Conservation (phyloP, 2,113 vertebrate species). For the Fulica atra region DNA sequence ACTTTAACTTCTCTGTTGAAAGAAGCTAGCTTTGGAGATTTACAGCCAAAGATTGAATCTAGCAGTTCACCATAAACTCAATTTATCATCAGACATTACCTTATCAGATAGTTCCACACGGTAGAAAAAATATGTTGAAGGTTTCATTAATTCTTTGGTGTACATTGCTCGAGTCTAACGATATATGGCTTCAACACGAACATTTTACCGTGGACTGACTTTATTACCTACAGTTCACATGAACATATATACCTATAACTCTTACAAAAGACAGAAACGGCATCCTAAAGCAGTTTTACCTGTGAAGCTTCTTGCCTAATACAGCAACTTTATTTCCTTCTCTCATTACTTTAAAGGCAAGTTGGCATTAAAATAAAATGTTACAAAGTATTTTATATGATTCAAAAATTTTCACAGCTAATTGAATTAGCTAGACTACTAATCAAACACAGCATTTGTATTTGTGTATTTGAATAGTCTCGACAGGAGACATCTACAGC, state of each 20-base stretch:
- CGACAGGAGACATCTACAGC: not conserved
- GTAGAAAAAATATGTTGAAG: constrained; percentile 55
- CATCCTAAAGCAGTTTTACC: not conserved
- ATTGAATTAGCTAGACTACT: not conserved
- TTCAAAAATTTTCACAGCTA: not conserved
- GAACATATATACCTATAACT: constrained; percentile 42
- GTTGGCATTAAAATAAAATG: not conserved
- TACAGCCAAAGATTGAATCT: constrained; percentile 79
- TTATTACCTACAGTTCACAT: constrained; percentile 56
- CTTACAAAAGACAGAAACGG: constrained; percentile 24
- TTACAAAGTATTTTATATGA: not conserved
- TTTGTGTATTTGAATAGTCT: not conserved
- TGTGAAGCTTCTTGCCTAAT: not conserved
- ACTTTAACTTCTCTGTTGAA: constrained; percentile 68
- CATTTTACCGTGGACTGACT: constrained; percentile 59
- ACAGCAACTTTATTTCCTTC: not conserved
- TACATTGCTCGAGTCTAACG: constrained; percentile 66
- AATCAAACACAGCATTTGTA: not conserved
- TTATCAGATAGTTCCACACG: constrained; percentile 74
- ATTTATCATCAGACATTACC: constrained; percentile 84
- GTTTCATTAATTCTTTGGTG: constrained; percentile 82
- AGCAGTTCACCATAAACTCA: constrained; percentile 79
- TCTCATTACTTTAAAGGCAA: not conserved
- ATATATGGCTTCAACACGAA: constrained; percentile 60
- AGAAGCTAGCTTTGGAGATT: constrained; percentile 79